phyloP scores from a whole-genome alignment of 2,113 vertebrate species.

The Cebidichthys violaceus region DNA sequence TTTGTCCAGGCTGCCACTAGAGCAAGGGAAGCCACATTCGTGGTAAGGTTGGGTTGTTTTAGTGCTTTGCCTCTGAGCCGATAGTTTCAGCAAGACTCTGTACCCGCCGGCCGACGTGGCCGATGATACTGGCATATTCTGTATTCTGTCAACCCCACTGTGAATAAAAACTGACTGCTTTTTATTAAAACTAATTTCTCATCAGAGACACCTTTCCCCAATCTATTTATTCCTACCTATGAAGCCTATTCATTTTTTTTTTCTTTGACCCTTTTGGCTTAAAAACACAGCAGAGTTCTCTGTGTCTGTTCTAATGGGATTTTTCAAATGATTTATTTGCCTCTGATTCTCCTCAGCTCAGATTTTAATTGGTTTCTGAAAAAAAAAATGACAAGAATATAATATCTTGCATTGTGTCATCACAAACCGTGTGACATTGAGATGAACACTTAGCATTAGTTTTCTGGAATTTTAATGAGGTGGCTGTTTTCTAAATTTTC shows the following conservation, averaged over 20 bases:
- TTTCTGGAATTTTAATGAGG: conserved; percentile 52
- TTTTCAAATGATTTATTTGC: conserved; percentile 64
- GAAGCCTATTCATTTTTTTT: conserved; percentile 61
- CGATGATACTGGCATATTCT: conserved; percentile 47
- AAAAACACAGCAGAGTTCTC: conserved; percentile 62
- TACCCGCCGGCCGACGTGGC: conserved; percentile 38
- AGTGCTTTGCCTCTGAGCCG: conserved; percentile 66
- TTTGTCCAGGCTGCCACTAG: conserved; percentile 60
- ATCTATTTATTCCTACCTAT: conserved; percentile 71
- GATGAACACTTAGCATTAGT: conserved; percentile 49
- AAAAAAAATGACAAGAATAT: conserved; percentile 22
- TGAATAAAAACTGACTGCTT: conserved; percentile 54
- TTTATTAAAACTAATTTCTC: conserved; percentile 74
- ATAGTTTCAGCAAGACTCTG: conserved; percentile 70
- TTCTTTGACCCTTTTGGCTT: conserved; percentile 57
- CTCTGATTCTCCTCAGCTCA: conserved; percentile 50
- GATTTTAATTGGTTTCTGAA: conserved; percentile 64
- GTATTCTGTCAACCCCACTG: conserved; percentile 53
- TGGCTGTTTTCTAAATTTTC: conserved; percentile 31
- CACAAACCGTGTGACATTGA: conserved; percentile 45
- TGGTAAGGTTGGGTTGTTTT: conserved; percentile 63
- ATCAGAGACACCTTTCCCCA: conserved; percentile 61
- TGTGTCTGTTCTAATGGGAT: conserved; percentile 68
- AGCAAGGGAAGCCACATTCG: conserved; percentile 64
- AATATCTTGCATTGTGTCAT: conserved; percentile 43